phyloP scores from a whole-genome alignment of 2,797 vertebrate genomes.

The Graptemys geographica region DNA sequence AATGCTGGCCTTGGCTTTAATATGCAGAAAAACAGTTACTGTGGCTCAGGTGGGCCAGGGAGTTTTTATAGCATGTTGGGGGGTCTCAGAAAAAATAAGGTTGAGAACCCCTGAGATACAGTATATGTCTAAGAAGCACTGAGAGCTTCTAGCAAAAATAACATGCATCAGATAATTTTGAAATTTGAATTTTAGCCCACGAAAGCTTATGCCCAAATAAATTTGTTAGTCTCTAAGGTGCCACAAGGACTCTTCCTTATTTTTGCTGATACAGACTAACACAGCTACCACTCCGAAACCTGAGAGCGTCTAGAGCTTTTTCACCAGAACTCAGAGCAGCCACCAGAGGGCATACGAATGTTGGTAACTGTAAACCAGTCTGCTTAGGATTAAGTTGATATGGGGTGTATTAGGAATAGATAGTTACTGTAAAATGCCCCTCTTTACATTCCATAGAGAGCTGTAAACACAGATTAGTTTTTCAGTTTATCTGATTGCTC shows the following conservation, averaged over 20 bases:
- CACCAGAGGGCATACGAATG: constrained; percentile 55
- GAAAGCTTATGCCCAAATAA: too few species aligned
- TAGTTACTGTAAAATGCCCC: fast-evolving
- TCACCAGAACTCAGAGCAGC: background rate
- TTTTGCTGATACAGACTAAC: too few species aligned
- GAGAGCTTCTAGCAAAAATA: background rate
- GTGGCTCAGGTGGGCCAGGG: too few species aligned
- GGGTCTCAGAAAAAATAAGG: too few species aligned
- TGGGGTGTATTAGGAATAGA: background rate
- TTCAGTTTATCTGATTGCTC: background rate
- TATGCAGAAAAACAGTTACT: too few species aligned
- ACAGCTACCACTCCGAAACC: background rate
- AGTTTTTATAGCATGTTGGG: too few species aligned
- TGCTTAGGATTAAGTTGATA: fast-evolving
- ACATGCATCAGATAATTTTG: too few species aligned
- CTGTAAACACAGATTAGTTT: background rate
- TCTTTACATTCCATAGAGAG: background rate
- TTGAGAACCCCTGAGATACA: background rate
- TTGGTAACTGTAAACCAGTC: background rate
- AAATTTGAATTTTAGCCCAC: too few species aligned
- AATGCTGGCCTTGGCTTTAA: too few species aligned
- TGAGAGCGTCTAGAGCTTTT: background rate
- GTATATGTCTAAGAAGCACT: background rate
- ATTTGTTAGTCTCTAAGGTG: too few species aligned
- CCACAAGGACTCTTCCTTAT: too few species aligned